A percentile compares a stretch with the other conserved stretches of the same genome.
phyloP scores from a whole-genome alignment of 64 coral and sea anemone species.

The Exaiptasia diaphana region DNA sequence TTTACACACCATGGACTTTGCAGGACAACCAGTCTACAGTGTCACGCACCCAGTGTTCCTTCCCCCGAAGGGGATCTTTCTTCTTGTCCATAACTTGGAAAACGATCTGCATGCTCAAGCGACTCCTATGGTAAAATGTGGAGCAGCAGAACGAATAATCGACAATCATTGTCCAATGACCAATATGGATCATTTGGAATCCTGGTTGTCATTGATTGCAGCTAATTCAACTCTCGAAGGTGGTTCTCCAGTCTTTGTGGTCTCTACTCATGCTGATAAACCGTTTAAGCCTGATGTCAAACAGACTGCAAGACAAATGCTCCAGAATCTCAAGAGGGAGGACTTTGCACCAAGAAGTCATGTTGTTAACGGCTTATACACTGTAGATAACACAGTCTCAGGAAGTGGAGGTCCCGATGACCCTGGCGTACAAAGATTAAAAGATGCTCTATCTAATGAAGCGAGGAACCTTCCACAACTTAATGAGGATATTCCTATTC shows the following conservation, averaged over 20 bases:
- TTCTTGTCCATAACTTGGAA: background rate
- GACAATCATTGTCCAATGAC: background rate
- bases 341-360: background rate
- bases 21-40: background rate
- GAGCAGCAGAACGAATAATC: background rate
- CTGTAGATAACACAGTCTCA: constrained; percentile 4
- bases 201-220: background rate
- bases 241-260: background rate
- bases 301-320: background rate
- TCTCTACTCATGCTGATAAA: background rate
- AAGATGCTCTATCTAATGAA: background rate
- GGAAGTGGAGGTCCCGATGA: background rate
- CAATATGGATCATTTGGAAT: background rate
- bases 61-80: background rate
- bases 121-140: background rate
- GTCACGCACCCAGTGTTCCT: background rate
- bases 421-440: background rate
- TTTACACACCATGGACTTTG: background rate
- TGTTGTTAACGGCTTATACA: background rate
- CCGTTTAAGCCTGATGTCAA: background rate
- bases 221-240: background rate
- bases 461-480: background rate
- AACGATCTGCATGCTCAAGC: background rate
- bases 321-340: background rate
- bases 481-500: background rate